phyloP scores from a whole-genome alignment of 92 coral and sea anemone genomes.

The Pocillopora grandis region DNA sequence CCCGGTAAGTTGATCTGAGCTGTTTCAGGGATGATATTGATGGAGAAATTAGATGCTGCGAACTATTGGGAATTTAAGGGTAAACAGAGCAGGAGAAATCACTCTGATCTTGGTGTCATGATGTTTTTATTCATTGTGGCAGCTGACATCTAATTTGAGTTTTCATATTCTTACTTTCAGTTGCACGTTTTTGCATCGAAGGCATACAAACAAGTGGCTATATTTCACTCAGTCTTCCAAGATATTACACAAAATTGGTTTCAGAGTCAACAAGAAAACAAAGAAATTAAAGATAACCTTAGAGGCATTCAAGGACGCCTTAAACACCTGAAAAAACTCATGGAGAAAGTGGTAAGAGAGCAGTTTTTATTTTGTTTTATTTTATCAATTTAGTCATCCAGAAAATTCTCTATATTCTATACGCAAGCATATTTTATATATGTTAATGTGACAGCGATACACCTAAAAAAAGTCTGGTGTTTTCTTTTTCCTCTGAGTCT shows the following conservation, averaged over 20 bases:
- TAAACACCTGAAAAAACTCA: not conserved
- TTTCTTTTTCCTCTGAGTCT: no score
- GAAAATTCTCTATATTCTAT: no score
- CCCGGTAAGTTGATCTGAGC: conserved; percentile 12
- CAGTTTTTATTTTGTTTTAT: not conserved
- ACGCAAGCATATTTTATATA: no score
- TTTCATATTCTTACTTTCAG: not conserved
- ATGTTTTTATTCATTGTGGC: not conserved
- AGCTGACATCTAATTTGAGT: not conserved
- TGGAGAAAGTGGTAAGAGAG: conserved; percentile 5
- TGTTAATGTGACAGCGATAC: no score
- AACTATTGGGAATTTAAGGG: no score
- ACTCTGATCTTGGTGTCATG: not conserved
- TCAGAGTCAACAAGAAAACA: not conserved
- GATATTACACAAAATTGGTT: conserved; percentile 9
- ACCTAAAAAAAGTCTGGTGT: no score
- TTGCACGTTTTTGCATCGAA: conserved; percentile 10
- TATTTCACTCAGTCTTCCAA: conserved; percentile 22
- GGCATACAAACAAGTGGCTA: conserved; percentile 27
- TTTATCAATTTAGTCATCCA: no score
- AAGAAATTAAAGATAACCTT: not conserved
- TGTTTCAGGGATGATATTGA: not conserved
- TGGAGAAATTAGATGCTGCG: no score
- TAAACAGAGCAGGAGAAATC: no score
- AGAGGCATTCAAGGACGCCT: not conserved